Evolutionary conservation across 1,140 invertebrate genomes (phyloP), one percentile per base, ranked within the genome.

Genomic region (Drosophila elegans): DNA sequence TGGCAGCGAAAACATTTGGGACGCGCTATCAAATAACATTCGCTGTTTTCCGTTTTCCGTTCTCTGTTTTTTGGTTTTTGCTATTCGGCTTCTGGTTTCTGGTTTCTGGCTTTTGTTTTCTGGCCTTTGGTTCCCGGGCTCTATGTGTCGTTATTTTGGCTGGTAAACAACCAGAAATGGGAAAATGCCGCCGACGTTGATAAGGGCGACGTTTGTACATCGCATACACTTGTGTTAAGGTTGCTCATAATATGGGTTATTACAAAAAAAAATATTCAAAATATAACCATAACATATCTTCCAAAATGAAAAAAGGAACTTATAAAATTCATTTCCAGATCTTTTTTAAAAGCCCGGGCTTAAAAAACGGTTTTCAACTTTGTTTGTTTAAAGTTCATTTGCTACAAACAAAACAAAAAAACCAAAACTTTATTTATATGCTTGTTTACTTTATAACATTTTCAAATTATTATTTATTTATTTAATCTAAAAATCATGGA

Each of bases 111-210:
- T 44, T 64, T 16, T 32, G 38, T 54, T 52, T 44, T 55, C 62
- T 55, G 62, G 49, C 49, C 67, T 34, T 36, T 52, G 41, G 67
- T 49, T 72, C 52, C 52, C 34, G 62, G n/a, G 49, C 59, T 32
- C 49, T 55, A 16, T 78, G 82, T 90, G 77, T 81, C 89, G 89
- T 91, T 91, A 91, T 91, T 91, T 91, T 91, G 89, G 76, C 79
- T 81, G 59, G 79, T 82, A 91, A 91, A 91, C 89, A 91, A 91
- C 81, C 79, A 83, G 66, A 72, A 82, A 72, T 52, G 76, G 72
- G 61, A 82, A 88, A 88, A 89, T 84, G 80, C 84, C 84, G 83
- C 75, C 75, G 71, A 78, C 75, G 78, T 78, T 84, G 80, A 78
- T 67, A 84, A 75, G 69, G 78, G 84, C 74, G 64, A 89, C 89